Base-by-base conservation (phyloP, 92 coral and sea anemone genomes). In the Meandrina meandrites region DNA sequence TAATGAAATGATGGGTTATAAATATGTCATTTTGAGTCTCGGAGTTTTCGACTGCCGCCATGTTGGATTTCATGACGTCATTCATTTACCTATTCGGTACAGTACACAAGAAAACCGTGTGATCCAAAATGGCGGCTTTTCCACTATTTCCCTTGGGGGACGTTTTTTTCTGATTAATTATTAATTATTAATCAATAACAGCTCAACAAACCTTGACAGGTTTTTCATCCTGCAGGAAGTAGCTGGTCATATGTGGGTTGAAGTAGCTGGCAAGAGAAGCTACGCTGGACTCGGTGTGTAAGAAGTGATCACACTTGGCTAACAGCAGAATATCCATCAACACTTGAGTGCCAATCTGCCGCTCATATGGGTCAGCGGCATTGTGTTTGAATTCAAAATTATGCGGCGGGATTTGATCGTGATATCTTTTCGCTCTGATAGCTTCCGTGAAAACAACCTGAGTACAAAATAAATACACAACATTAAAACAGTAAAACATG, bases 251-350 rank as follows among this genome's bases (percentile, higher is more conserved):
- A 40, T 84, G 36, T n/a, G 94, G 96, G 69, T 94, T 94, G 90
- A 94, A 94, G 72, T 91, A 94, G 58, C 81, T 78, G 47, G 93
- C 94, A 54, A 94, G 81, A 9, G 94, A 76, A 24, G 96, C 89
- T 37, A 93, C 96, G 75, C 96, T 91, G 68, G 96, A 93, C 80
- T 93, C 96, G 35, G 90, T 83, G 71, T 93, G 96, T 81, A 94
- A 75, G 62, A 94, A 94, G 56, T 84, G 85, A 79, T 87, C 79
- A 79, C 93, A 91, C 76, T 78, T 94, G 15, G 96, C 90, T 88
- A 91, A 80, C 81, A 94, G 60, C 57, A 94, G 90, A 75, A 94
- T 89, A 50, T 94, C 96, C 22, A 81, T 45, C 47, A 94, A 81
- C 36, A 94, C 96, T 73, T 94, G 89, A 27, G 89, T 73, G 2